A percentile compares a stretch with the other conserved stretches of the same genome.
Conservation (phyloP, 2,888 invertebrate genomes). For the Nomada ruficornis region DNA sequence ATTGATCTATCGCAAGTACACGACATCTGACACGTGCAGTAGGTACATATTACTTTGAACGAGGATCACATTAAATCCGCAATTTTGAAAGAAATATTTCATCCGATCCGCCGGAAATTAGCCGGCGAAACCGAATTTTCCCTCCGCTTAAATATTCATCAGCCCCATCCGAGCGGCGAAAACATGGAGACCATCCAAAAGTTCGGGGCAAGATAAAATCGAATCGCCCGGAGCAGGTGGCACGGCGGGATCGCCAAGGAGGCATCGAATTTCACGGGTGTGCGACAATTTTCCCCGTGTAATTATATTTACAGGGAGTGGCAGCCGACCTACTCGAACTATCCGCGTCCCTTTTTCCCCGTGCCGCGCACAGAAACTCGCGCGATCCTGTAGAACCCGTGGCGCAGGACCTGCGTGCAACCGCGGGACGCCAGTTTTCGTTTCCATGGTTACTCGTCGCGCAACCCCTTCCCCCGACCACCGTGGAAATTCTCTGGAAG, state of each 20-base stretch:
- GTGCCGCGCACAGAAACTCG: slow-evolving; percentile 40
- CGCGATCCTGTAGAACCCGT: slow-evolving; percentile 46
- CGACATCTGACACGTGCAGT: no score
- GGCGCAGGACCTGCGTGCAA: slow-evolving; percentile 77
- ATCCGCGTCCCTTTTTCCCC: slow-evolving; percentile 56
- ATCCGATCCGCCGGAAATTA: background rate
- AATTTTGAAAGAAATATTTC: background rate
- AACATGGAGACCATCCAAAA: no score
- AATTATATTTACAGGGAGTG: slow-evolving; percentile 72
- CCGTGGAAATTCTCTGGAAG: slow-evolving; percentile 42
- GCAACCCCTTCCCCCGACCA: slow-evolving; percentile 48
- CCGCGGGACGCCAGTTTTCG: slow-evolving; percentile 62
- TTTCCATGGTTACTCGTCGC: slow-evolving; percentile 75
- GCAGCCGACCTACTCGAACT: slow-evolving; percentile 64
- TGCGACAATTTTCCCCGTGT: slow-evolving; percentile 46
- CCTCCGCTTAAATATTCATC: no score
- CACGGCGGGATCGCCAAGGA: background rate
- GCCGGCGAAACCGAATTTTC: background rate
- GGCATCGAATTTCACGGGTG: slow-evolving; percentile 15
- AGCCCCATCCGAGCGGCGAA: no score
- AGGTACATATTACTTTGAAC: no score
- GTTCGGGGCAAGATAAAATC: no score
- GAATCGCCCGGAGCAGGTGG: no score
- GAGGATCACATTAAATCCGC: no score
- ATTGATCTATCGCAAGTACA: background rate